Conservation (phyloP, 2,797 vertebrate species). For the Trachurus trachurus region DNA sequence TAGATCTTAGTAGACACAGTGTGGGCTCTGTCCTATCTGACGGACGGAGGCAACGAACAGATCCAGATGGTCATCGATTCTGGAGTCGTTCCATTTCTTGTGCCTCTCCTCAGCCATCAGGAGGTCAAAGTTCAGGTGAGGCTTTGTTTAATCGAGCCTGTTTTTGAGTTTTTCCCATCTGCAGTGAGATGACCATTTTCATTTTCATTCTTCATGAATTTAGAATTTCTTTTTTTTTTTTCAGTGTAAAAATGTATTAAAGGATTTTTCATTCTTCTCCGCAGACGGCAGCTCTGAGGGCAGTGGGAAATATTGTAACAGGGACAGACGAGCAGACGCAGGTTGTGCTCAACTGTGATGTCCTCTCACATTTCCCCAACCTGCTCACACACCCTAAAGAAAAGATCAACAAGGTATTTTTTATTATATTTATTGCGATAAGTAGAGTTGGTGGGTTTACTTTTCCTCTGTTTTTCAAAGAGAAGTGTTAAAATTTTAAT, state of each 20-base stretch:
- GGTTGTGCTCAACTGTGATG: constrained; percentile 98
- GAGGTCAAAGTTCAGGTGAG: constrained; percentile 99
- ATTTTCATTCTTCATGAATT: background rate
- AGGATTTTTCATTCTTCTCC: background rate
- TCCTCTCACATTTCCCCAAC: constrained; percentile 97
- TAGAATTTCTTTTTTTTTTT: no score
- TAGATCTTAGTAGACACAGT: constrained; percentile 99
- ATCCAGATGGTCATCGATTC: constrained; percentile 99
- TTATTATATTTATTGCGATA: background rate
- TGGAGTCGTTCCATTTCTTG: constrained; percentile 97
- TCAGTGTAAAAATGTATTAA: no score
- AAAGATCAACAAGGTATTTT: constrained; percentile 98
- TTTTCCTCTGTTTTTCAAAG: background rate
- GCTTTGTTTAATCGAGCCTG: background rate
- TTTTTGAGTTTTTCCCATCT: background rate
- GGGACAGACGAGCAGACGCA: constrained; percentile 99
- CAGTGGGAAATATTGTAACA: constrained; percentile 99
- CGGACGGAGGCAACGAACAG: constrained; percentile 98
- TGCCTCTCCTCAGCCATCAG: constrained; percentile 98
- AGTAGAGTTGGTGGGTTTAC: no score
- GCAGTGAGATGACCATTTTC: background rate
- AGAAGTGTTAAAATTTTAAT: background rate
- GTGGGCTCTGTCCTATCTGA: constrained; percentile 99
- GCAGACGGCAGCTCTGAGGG: constrained; percentile 97
- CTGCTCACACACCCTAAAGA: constrained; percentile 98